phyloP scores from a whole-genome alignment of 2,113 vertebrate genomes.

The Rana temporaria region DNA sequence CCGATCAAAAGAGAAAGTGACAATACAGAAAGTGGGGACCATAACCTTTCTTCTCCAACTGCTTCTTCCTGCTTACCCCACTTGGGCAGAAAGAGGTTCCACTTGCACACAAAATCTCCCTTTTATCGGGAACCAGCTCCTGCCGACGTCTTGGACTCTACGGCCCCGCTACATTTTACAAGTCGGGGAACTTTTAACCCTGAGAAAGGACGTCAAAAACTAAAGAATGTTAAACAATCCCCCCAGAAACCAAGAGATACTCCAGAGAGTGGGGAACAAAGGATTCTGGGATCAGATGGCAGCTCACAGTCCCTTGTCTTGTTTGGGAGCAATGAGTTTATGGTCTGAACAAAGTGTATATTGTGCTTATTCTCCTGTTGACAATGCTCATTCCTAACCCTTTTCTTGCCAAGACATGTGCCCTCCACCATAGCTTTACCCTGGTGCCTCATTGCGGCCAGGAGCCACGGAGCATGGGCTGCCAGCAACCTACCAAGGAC shows the following conservation, averaged over 20 bases:
- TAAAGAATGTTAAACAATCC: slow-evolving; percentile 83
- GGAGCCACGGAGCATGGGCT: slow-evolving; percentile 31
- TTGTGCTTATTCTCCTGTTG: slow-evolving; percentile 9
- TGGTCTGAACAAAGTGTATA: slow-evolving; percentile 82
- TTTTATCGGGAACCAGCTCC: slow-evolving; percentile 65
- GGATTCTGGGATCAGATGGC: slow-evolving; percentile 69
- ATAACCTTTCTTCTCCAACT: slow-evolving; percentile 71
- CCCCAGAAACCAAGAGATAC: slow-evolving; percentile 82
- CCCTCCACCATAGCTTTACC: slow-evolving; percentile 41
- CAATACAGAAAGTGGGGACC: slow-evolving; percentile 75
- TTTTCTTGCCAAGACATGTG: slow-evolving; percentile 36
- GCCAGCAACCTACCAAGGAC: slow-evolving; percentile 29
- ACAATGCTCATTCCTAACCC: neutral
- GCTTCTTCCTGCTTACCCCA: slow-evolving; percentile 77
- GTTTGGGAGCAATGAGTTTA: slow-evolving; percentile 93
- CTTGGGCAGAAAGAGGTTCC: slow-evolving; percentile 80
- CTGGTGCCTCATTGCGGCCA: slow-evolving; percentile 21
- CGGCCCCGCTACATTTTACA: slow-evolving; percentile 86
- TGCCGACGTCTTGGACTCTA: slow-evolving; percentile 64
- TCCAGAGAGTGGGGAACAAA: slow-evolving; percentile 67
- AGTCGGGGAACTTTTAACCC: slow-evolving; percentile 93
- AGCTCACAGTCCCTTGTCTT: slow-evolving; percentile 79
- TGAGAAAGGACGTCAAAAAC: slow-evolving; percentile 91
- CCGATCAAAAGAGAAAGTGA: slow-evolving; percentile 74
- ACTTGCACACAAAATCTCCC: slow-evolving; percentile 88